Evolutionary conservation across 2,797 vertebrate species (phyloP), one percentile per base, ranked within the genome.

Genomic region (Podargus strigoides): DNA sequence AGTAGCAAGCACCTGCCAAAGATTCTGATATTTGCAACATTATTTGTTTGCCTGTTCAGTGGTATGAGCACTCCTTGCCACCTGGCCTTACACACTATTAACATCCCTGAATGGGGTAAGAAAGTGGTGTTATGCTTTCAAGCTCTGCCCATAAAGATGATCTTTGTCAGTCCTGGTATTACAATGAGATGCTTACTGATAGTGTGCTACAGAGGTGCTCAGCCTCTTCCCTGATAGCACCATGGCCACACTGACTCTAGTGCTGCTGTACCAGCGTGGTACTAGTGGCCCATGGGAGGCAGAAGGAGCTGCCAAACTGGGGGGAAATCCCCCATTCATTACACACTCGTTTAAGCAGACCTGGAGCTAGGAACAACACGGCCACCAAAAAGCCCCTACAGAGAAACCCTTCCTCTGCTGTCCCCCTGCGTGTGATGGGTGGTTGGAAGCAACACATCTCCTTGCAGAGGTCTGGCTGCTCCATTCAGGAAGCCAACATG

Each of bases 371-470:
- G 17, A 69, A 41, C 2, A 8, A 16, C 14, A 21, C 2, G 6
- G 14, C 4, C 59, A 69, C 42, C 10, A 15, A 79, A 66, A 74
- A 52, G 10, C 24, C 8, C 5, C 32, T 44, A 21, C 11, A 56
- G 34, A 90, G 56, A 59, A 63, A 10, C 1, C 6, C 14, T 49
- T 30, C 28, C 46, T 47, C 34, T 53, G 9, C 6, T 11, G 10
- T 41, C 2, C 7, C 22, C 14, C 21, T 12, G 10, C 0, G 0
- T 0, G 1, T 5, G 20, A 36, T 17, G 28, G 22, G 37, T 15
- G 21, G 27, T 55, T 91, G 60, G 41, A 46, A 58, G 22, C 17
- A 73, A 42, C 53, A 10, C 7, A 47, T 0, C 11, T 74, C n/a
- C 55, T 86, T 3, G 7, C 13, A 30, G 50, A 46, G 2, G 16